Evolutionary conservation across 1,140 invertebrate genomes (phyloP), one percentile per base, ranked within the genome.

Genomic region (Drosophila ercepeae): DNA sequence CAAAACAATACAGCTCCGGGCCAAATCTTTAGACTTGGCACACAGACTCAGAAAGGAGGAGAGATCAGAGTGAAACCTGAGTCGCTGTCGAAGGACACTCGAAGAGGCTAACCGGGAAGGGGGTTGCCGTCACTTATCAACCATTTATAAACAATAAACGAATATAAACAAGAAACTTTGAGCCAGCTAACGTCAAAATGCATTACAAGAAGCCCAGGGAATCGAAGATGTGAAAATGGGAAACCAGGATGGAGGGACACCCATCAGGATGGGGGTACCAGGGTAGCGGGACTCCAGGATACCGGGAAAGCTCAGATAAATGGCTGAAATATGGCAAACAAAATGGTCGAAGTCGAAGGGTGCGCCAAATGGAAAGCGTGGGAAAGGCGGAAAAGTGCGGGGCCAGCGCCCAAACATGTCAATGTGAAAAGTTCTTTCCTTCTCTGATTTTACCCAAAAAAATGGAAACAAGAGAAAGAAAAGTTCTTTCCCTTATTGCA

Each of bases 61-160:
- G n/a, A 63, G 63, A 63, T 63, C 58, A 14, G 60, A 44, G 36
- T n/a, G 34, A 36, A 3, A 13, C 6, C 36, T 2, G 8, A 39
- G 27, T 53, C 64, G n/a, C 53, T 23, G 18, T 27, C 34, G 18
- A 65, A 65, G 19, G 34, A 27, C 64, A 68, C 59, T 65, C 39
- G 27, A 64, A 42, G 58, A 36, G 34, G 34, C 34, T 5, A 36
- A 13, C 13, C 21, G 11, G 3, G 25, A n/a, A n/a, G n/a, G n/a
- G n/a, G n/a, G n/a, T n/a, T 32, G 60, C 50, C 73, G 79, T 81
- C 79, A 84, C 79, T 84, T 84, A 84, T 84, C 79, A 86, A 75
- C 81, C 81, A 84, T 84, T 84, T 84, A 84, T 84, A 84, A 84
- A 84, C 79, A 84, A 84, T 84, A 84, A 84, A 75, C 79, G 79